Conservation (phyloP, 2,888 invertebrate genomes). For the Ectobius pallidus region DNA sequence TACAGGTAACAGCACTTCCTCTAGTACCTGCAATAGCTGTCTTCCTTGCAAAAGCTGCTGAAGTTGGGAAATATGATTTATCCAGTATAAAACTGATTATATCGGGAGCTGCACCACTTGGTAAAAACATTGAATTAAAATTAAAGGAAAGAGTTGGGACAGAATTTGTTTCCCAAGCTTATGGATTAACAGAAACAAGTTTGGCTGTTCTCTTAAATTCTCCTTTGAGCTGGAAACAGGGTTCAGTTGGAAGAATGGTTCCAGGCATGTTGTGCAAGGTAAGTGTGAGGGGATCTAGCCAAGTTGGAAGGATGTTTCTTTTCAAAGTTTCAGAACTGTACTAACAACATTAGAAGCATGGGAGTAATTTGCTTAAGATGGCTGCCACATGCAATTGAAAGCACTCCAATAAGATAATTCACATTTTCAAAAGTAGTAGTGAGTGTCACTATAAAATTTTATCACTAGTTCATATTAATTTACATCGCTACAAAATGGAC, state of each 20-base stretch:
- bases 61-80: slow-evolving; percentile 77
- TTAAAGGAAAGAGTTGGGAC: not conserved
- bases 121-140: slow-evolving; percentile 63
- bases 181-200: slow-evolving; percentile 51
- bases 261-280: slow-evolving; percentile 37
- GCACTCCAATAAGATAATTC: too few species aligned
- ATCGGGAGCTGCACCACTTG: slow-evolving; percentile 84
- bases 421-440: too few species aligned
- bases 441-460: too few species aligned
- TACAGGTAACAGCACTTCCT: slow-evolving; percentile 66
- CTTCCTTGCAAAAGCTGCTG: slow-evolving; percentile 81
- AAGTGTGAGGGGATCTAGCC: too few species aligned
- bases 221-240: slow-evolving; percentile 15
- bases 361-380: too few species aligned
- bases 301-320: too few species aligned
- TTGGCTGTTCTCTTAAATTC: slow-evolving; percentile 33
- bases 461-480: too few species aligned
- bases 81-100: slow-evolving; percentile 71
- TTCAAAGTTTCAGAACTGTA: too few species aligned
- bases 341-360: too few species aligned
- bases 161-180: slow-evolving; percentile 45
- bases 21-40: slow-evolving; percentile 86
- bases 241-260: slow-evolving; percentile 33
- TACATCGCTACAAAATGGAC: too few species aligned
- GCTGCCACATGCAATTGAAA: too few species aligned